phyloP scores from a whole-genome alignment of 2,888 invertebrate species.

The Candidula unifasciata region DNA sequence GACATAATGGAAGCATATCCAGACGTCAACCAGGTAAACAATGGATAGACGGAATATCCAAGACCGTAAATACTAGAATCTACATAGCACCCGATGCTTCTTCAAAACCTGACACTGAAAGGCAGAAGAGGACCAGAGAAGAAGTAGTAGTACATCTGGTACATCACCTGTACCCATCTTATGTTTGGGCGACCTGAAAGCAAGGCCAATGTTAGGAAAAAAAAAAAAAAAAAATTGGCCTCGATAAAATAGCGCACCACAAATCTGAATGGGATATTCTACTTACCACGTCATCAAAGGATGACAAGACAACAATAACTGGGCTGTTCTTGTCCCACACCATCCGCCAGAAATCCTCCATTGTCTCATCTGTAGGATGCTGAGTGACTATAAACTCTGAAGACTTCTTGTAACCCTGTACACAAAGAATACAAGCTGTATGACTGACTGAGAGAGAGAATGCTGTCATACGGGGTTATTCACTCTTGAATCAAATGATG shows the following conservation, averaged over 20 bases:
- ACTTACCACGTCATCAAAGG: conserved; percentile 67
- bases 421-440: not conserved
- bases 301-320: conserved; percentile 73
- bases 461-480: too few relatives aligned
- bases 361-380: conserved; percentile 89
- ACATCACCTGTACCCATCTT: too few relatives aligned
- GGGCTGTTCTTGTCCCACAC: conserved; percentile 92
- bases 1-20: too few relatives aligned
- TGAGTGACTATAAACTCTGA: conserved; percentile 97
- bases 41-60: too few relatives aligned
- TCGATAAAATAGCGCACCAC: not conserved
- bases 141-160: too few relatives aligned
- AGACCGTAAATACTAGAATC: too few relatives aligned
- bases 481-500: too few relatives aligned
- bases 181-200: not conserved
- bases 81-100: too few relatives aligned
- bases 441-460: too few relatives aligned
- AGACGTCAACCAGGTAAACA: too few relatives aligned
- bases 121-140: too few relatives aligned
- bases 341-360: conserved; percentile 90
- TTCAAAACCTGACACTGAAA: too few relatives aligned
- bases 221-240: not conserved
- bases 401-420: conserved; percentile 87
- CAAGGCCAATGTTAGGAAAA: not conserved
- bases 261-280: not conserved